These are phyloP conservation scores for Zaprionus kolodkinae DNA, from an alignment of 1,140 invertebrate species.

Conservation along the genomic window DNA sequence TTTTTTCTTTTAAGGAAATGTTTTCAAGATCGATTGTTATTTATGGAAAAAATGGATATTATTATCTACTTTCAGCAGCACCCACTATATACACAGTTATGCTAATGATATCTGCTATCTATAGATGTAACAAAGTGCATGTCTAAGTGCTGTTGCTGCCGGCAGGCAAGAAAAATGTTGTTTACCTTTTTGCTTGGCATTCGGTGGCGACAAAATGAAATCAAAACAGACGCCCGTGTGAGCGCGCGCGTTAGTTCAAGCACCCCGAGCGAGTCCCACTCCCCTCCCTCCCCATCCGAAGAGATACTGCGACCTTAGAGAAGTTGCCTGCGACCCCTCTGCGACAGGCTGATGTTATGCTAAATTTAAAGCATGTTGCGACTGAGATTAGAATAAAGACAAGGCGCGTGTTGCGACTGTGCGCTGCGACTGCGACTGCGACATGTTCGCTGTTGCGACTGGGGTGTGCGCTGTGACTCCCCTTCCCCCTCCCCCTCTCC, in stretches of 20 bases:
- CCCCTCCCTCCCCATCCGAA: too few relatives aligned
- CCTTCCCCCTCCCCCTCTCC: not conserved
- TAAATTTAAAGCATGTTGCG: slow-evolving; percentile 77
- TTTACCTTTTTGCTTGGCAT: slow-evolving; percentile 63
- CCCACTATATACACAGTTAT: slow-evolving; percentile 10
- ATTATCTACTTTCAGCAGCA: not conserved
- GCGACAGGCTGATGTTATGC: slow-evolving; percentile 52
- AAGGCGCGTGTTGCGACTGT: slow-evolving; percentile 41
- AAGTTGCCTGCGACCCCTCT: not conserved
- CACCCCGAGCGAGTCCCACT: slow-evolving; percentile 54
- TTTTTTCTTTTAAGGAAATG: too few relatives aligned
- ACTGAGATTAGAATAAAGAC: slow-evolving; percentile 69
- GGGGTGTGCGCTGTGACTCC: slow-evolving; percentile 6
- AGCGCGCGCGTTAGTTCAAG: slow-evolving; percentile 54
- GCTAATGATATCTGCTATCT: slow-evolving; percentile 2
- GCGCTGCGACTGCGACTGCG: slow-evolving; percentile 33
- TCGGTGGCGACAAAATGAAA: slow-evolving; percentile 65
- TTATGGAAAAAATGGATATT: too few relatives aligned
- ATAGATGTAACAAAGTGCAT: slow-evolving; percentile 7
- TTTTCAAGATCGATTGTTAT: too few relatives aligned
- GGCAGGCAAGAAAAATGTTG: slow-evolving; percentile 32
- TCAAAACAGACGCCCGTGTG: slow-evolving; percentile 55
- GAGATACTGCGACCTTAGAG: slow-evolving; percentile 60
- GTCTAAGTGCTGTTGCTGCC: slow-evolving; percentile 30
- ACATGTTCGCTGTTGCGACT: slow-evolving; percentile 41